Evolutionary conservation across 35 echinoderm and acorn worm genomes (phyloP).

Genomic region (Patiria miniata): DNA sequence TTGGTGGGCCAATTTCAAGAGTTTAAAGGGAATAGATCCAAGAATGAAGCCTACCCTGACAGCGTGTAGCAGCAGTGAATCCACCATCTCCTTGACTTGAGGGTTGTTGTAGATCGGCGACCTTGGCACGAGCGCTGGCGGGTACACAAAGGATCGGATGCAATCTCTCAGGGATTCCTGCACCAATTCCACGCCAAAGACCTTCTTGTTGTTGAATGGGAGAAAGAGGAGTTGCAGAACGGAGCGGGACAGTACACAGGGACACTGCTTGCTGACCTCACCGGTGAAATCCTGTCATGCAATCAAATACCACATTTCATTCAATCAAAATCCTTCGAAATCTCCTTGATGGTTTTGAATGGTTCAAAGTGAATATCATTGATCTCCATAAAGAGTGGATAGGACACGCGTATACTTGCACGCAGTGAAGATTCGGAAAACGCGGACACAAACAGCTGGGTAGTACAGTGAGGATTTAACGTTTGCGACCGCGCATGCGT

Average conservation of each 20-base stretch:
- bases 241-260: constrained; percentile 82
- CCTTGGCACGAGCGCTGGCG: constrained; percentile 54
- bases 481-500: no score
- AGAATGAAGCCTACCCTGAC: constrained; percentile 69
- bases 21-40: no score
- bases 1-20: no score
- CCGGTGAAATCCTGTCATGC: constrained; percentile 78
- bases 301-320: no score
- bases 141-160: constrained; percentile 66
- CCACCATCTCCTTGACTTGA: constrained; percentile 85
- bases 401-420: no score
- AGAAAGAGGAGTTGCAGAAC: constrained; percentile 84
- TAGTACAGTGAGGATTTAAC: no score
- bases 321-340: no score
- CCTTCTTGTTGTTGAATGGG: constrained; percentile 83
- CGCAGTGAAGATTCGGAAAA: no score
- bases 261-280: constrained; percentile 88
- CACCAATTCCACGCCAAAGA: constrained; percentile 80
- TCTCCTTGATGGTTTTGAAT: no score
- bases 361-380: no score
- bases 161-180: constrained; percentile 79
- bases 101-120: constrained; percentile 86
- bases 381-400: no score
- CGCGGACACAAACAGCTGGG: no score
- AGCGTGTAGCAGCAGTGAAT: constrained; percentile 68